phyloP scores from a whole-genome alignment of 2,797 vertebrate genomes.

The Pelobates cultripes region DNA sequence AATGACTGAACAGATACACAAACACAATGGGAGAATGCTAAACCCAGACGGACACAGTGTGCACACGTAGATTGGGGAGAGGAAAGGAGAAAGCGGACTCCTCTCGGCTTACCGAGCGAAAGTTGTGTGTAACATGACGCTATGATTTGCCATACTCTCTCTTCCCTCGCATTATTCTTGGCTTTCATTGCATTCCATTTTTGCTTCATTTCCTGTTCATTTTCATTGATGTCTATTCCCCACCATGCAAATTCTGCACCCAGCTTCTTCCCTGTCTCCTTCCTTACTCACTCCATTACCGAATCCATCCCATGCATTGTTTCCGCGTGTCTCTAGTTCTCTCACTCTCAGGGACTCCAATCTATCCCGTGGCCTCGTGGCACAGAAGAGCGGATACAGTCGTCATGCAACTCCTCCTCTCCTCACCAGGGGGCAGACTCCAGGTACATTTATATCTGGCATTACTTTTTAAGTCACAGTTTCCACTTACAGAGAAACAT shows the following conservation, averaged over 20 bases:
- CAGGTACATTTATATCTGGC: slow-evolving; percentile 18
- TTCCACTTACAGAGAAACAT: too few species aligned
- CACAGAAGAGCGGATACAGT: slow-evolving; percentile 42
- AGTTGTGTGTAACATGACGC: not conserved
- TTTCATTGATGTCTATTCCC: not conserved
- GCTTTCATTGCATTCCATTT: slow-evolving; percentile 1
- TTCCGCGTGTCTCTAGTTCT: slow-evolving; percentile 9
- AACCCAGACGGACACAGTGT: too few species aligned
- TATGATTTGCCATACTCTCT: slow-evolving; percentile 29
- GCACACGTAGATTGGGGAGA: not conserved
- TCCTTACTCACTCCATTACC: not conserved
- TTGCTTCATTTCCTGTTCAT: not conserved
- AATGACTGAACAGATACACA: too few species aligned
- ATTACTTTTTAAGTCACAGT: too few species aligned
- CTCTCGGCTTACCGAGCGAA: not conserved
- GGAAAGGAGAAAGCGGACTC: not conserved
- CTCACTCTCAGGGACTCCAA: slow-evolving; percentile 37
- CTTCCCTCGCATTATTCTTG: not conserved
- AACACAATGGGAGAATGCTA: too few species aligned
- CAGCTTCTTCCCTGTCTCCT: too few species aligned
- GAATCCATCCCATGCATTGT: slow-evolving; percentile 4
- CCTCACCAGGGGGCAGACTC: slow-evolving; percentile 16
- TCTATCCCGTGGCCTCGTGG: slow-evolving; percentile 38
- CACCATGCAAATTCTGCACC: not conserved
- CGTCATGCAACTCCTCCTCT: slow-evolving; percentile 26